Percentiles rank a stretch among this genome's conserved stretches.
Conservation (phyloP, 2,113 vertebrate genomes). For the Callocephalon fimbriatum region DNA sequence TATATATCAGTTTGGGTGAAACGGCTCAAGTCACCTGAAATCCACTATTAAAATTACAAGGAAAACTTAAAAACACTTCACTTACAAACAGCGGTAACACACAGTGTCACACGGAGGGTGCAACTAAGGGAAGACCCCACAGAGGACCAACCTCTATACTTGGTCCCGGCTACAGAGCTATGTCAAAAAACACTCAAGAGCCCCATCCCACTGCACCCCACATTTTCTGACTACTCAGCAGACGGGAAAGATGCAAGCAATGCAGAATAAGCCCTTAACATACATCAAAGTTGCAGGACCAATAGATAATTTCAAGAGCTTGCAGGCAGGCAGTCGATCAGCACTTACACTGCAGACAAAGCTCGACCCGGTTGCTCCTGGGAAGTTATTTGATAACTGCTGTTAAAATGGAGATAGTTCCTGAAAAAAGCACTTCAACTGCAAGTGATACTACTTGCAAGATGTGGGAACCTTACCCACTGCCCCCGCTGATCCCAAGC, state of each 20-base stretch:
- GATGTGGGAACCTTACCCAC: not conserved
- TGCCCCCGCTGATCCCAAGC: not conserved
- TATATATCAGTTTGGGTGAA: not conserved
- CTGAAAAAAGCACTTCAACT: conserved; percentile 1
- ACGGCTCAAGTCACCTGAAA: not conserved
- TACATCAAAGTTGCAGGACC: not conserved
- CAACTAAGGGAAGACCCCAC: not conserved
- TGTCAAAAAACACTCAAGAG: not conserved
- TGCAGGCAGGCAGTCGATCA: not conserved
- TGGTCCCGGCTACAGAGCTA: not conserved
- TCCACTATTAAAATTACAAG: not conserved
- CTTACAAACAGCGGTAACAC: not conserved
- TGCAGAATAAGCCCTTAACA: not conserved
- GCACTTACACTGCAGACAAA: not conserved
- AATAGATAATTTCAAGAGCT: not conserved
- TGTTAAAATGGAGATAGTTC: not conserved
- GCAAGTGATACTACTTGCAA: not conserved
- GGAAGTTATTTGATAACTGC: conserved; percentile 5
- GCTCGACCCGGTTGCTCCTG: fast-evolving
- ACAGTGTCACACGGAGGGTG: fast-evolving
- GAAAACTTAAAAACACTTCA: not conserved
- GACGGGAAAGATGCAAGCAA: not conserved
- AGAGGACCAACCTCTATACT: not conserved
- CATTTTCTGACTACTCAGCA: not conserved
- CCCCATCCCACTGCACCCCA: not conserved